Evolutionary conservation across 2,888 invertebrate genomes (phyloP).

Genomic region (Ceraclea dissimilis): DNA sequence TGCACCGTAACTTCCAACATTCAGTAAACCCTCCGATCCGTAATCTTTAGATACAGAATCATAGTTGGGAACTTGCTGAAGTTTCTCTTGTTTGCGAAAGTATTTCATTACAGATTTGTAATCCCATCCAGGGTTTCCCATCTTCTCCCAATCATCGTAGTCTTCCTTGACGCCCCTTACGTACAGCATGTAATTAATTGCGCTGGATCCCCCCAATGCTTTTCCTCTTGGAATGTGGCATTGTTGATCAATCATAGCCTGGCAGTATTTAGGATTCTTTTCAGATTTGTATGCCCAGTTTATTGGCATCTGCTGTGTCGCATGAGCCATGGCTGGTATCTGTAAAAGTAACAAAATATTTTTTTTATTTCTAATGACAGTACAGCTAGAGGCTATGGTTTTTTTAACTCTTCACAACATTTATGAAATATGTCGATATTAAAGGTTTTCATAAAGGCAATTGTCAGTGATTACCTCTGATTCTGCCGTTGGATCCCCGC

Average conservation of each 20-base stretch:
- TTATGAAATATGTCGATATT: neutral
- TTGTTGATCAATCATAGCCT: conserved; percentile 35
- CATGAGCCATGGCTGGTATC: conserved; percentile 35
- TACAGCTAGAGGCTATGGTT: too few relatives aligned
- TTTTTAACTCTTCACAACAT: neutral
- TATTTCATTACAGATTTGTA: conserved; percentile 43
- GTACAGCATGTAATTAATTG: conserved; percentile 56
- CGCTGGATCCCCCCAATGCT: conserved; percentile 53
- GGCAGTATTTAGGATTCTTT: conserved; percentile 36
- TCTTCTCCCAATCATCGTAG: conserved; percentile 47
- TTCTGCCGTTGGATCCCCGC: conserved; percentile 42
- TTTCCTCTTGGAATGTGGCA: conserved; percentile 59
- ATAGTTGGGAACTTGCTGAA: conserved; percentile 28
- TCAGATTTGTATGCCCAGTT: conserved; percentile 52
- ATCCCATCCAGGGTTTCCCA: conserved; percentile 49
- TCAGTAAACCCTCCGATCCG: conserved; percentile 37
- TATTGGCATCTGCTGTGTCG: conserved; percentile 33
- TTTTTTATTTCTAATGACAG: neutral
- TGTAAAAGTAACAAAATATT: conserved; percentile 28
- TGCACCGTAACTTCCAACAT: conserved; percentile 33
- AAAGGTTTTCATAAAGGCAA: neutral
- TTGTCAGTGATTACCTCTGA: conserved; percentile 6
- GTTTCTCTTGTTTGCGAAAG: conserved; percentile 47
- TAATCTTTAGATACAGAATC: conserved; percentile 32
- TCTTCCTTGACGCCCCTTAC: conserved; percentile 49